A percentile compares a stretch with the other conserved stretches of the same genome.
Evolutionary conservation across 2,888 invertebrate species (phyloP).

Genomic region (Pristionchus fissidentatus): DNA sequence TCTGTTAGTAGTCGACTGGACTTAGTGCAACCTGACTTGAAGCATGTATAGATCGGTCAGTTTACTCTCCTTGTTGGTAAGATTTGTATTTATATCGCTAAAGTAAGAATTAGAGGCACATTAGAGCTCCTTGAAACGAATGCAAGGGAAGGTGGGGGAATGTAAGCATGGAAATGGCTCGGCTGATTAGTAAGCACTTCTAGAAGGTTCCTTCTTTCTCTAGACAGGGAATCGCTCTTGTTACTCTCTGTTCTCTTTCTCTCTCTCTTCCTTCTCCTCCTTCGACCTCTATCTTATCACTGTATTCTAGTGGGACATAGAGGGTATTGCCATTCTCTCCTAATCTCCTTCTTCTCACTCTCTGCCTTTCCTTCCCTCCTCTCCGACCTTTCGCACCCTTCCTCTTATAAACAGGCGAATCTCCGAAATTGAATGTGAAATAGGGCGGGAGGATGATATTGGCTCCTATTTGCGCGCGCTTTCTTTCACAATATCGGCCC

Average conservation of each 20-base stretch:
- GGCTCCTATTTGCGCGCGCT: not conserved
- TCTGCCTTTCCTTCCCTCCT: not conserved
- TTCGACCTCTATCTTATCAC: slow-evolving; percentile 5
- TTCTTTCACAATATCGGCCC: slow-evolving; percentile 16
- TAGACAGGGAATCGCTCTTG: not conserved
- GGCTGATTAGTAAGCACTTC: slow-evolving; percentile 32
- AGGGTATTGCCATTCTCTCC: not conserved
- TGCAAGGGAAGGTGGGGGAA: not conserved
- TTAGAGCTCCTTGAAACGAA: too few relatives aligned
- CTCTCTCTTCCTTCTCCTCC: not conserved
- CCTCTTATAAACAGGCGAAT: slow-evolving; percentile 32
- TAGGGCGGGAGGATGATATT: slow-evolving; percentile 27
- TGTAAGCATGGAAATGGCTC: too few relatives aligned
- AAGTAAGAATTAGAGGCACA: too few relatives aligned
- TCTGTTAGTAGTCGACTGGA: not conserved
- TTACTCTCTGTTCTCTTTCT: slow-evolving; percentile 2
- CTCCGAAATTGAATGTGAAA: not conserved
- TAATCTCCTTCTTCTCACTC: not conserved
- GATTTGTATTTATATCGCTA: too few relatives aligned
- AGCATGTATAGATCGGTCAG: slow-evolving; percentile 33
- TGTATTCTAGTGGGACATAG: slow-evolving; percentile 27
- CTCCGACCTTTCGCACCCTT: not conserved
- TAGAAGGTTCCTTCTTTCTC: slow-evolving; percentile 7
- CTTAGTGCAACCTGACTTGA: not conserved
- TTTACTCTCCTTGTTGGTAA: not conserved